These are phyloP conservation scores for Cynopterus brachyotis DNA, from an alignment of 2,113 vertebrate species.

Conservation along the genomic window DNA sequence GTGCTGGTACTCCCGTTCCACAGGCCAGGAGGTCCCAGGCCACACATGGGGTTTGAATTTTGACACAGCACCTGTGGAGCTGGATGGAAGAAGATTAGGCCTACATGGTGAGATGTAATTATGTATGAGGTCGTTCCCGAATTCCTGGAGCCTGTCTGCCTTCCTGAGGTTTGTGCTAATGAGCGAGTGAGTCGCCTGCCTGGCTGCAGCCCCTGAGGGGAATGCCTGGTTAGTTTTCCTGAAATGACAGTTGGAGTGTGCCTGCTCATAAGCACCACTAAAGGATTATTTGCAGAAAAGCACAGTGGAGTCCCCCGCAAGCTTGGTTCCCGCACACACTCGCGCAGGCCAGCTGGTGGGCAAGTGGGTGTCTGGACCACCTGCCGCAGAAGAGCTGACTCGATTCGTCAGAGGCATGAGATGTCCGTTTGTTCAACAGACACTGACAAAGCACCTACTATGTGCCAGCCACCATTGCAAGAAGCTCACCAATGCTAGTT, in stretches of 20 bases:
- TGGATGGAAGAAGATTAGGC: neutral
- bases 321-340: neutral
- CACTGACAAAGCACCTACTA: neutral
- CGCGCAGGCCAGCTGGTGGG: fast-evolving
- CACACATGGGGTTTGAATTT: neutral
- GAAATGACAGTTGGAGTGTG: neutral
- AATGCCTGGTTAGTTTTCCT: neutral
- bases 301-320: fast-evolving
- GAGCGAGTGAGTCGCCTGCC: neutral
- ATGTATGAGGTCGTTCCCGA: neutral
- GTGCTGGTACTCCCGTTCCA: fast-evolving
- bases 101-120: fast-evolving
- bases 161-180: neutral
- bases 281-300: neutral
- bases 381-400: neutral
- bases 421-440: neutral
- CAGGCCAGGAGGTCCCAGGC: neutral
- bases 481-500: neutral
- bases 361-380: fast-evolving
- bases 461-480: neutral
- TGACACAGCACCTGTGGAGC: fast-evolving
- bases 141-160: neutral
- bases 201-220: neutral
- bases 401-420: neutral
- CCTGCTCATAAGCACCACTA: neutral